Percentiles rank a stretch among this genome's conserved stretches.
Conservation (phyloP, 2,888 invertebrate species). For the Catonia carolina region DNA sequence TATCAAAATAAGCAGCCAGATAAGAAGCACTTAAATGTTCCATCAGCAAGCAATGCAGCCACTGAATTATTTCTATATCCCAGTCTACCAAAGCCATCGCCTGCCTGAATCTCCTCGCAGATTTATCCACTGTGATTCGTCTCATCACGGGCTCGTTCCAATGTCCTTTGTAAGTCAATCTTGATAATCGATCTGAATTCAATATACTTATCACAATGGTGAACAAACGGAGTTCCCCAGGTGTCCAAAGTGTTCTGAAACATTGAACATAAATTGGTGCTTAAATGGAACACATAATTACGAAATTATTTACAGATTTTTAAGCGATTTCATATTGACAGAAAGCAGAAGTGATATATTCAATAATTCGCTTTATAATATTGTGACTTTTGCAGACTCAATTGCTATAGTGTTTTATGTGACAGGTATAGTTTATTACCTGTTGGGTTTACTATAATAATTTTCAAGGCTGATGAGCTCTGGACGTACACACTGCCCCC, state of each 20-base stretch:
- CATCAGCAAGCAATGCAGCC: conserved; percentile 66
- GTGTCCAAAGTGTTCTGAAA: conserved; percentile 55
- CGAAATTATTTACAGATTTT: neutral
- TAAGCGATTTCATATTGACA: neutral
- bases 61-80: conserved; percentile 65
- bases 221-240: conserved; percentile 58
- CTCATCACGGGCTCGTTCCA: conserved; percentile 62
- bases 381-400: too few species aligned
- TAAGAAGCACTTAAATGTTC: conserved; percentile 54
- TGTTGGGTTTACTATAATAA: too few species aligned
- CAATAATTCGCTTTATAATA: too few species aligned
- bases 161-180: conserved; percentile 53
- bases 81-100: conserved; percentile 59
- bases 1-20: conserved; percentile 67
- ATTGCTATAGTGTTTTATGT: too few species aligned
- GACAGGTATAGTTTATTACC: too few species aligned
- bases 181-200: conserved; percentile 57
- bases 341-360: too few species aligned
- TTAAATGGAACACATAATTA: neutral
- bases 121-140: conserved; percentile 62
- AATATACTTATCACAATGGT: conserved; percentile 57
- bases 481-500: too few species aligned
- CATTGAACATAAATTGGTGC: too few species aligned
- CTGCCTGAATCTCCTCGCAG: conserved; percentile 55
- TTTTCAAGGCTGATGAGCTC: too few species aligned